A percentile compares a stretch with the other conserved stretches of the same genome.
These are phyloP conservation scores for Aphelenchoides fujianensis DNA, from an alignment of 1,140 invertebrate genomes.

Conservation along the genomic window DNA sequence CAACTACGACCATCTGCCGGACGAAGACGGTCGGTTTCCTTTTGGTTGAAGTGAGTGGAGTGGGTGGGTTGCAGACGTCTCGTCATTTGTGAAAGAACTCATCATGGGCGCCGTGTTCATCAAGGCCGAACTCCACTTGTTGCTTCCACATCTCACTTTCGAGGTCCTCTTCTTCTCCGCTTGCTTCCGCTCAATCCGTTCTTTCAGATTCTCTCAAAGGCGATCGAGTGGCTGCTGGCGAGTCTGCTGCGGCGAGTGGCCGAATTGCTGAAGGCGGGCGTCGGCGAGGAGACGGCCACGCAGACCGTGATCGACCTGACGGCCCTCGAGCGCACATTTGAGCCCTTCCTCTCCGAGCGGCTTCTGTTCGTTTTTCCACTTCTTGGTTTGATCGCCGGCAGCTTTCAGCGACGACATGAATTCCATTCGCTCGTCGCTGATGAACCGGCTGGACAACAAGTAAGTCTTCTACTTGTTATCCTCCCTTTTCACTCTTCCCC, in stretches of 20 bases:
- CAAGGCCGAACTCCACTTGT: constrained; percentile 53
- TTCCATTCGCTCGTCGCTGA: constrained; percentile 7
- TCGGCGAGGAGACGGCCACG: constrained; percentile 34
- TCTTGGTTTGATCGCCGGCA: neutral
- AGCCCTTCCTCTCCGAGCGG: constrained; percentile 31
- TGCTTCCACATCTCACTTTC: constrained; percentile 47
- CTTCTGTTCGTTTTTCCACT: neutral
- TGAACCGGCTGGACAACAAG: constrained; percentile 21
- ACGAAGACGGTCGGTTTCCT: constrained; percentile 53
- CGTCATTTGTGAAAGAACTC: constrained; percentile 59
- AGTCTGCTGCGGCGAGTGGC: constrained; percentile 30
- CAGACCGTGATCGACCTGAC: constrained; percentile 54
- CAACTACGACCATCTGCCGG: constrained; percentile 45
- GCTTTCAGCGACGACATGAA: constrained; percentile 11
- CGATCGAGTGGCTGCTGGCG: constrained; percentile 36
- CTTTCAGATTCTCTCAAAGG: constrained; percentile 33
- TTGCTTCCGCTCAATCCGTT: neutral
- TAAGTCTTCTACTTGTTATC: too few relatives aligned
- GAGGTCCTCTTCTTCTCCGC: constrained; percentile 28
- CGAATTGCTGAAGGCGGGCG: constrained; percentile 15
- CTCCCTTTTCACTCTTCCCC: too few relatives aligned
- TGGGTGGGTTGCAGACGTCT: constrained; percentile 52
- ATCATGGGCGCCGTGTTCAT: constrained; percentile 58
- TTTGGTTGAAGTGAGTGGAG: too few relatives aligned
- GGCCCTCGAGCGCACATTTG: constrained; percentile 51